These are phyloP conservation scores for Daubentonia madagascariensis DNA, from an alignment of 2,113 vertebrate species.

Conservation along the genomic window DNA sequence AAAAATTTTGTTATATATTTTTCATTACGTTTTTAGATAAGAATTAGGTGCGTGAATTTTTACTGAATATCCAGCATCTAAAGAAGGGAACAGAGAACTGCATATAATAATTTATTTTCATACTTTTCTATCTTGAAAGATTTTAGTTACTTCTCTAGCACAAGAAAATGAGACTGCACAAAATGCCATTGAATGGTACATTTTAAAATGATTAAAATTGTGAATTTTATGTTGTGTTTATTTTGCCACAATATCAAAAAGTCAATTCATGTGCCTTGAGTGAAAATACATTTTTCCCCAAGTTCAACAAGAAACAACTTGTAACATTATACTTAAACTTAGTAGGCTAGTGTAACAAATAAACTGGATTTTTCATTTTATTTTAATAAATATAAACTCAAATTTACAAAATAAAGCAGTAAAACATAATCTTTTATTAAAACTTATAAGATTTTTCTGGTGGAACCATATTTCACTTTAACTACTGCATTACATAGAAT, in stretches of 20 bases:
- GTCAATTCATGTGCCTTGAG: neutral
- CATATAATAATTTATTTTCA: neutral
- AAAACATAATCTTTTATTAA: neutral
- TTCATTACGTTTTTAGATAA: neutral
- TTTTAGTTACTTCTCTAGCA: neutral
- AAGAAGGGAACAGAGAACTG: neutral
- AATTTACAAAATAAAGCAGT: neutral
- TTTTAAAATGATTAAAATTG: neutral
- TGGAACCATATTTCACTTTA: neutral
- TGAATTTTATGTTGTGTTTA: neutral
- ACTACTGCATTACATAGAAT: neutral
- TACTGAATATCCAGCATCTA: neutral
- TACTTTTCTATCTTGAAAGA: neutral
- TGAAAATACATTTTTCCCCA: neutral
- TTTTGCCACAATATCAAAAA: neutral
- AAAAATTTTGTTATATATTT: neutral
- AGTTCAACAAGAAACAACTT: neutral
- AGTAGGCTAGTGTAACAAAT: neutral
- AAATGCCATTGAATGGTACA: neutral
- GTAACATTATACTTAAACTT: neutral
- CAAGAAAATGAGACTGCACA: neutral
- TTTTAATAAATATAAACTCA: neutral
- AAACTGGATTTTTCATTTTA: neutral
- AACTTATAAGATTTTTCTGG: neutral
- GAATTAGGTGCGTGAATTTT: neutral